Evolutionary conservation across 2,888 invertebrate genomes (phyloP), one percentile per base, ranked within the genome.

Genomic region (Argyresthia albistria): DNA sequence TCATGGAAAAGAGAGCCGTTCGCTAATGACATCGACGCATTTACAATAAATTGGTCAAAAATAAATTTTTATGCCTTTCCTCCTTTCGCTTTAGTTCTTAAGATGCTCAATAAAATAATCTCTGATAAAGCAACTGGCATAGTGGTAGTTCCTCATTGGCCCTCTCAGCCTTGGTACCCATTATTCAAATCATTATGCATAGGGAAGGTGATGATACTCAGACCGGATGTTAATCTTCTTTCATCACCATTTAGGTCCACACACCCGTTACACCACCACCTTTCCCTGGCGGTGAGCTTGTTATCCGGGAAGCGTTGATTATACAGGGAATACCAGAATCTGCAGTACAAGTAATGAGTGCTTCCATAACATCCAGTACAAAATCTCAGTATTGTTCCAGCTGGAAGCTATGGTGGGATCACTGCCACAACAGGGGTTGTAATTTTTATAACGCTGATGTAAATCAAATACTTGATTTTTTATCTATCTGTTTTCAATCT

Each of bases 81-180:
- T n/a, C n/a, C n/a, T n/a, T n/a, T n/a, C n/a, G 6, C 15, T 16
- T 16, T 66, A 6, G 58, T 70, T 35, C 50, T 61, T 35, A 63
- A 53, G 56, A 54, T 57, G 0, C 16, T 73, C 16, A 52, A 58
- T 50, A 69, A 71, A 55, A 66, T 72, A 36, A 57, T 56, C 10
- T 39, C 42, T 1, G 65, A 72, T 35, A 58, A 56, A 48, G 63
- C 68, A 6, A 52, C 50, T 25, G 66, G 65, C 3, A 62, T 69
- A 37, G 49, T 70, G 10, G 62, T 69, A 7, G 65, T 65, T 10
- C 67, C 63, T 12, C 42, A 53, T 9, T 70, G 60, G 65, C 57
- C 57, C 42, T 53, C 57, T 3, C 66, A 67, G 51, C 60, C 63
- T 0, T 69, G 64, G 68, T 68, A 56, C 49, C 66, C 67, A 6